Percentiles rank a stretch among this genome's conserved stretches.
phyloP scores from a whole-genome alignment of 2,797 vertebrate species.

The Lepilemur septentrionalis region DNA sequence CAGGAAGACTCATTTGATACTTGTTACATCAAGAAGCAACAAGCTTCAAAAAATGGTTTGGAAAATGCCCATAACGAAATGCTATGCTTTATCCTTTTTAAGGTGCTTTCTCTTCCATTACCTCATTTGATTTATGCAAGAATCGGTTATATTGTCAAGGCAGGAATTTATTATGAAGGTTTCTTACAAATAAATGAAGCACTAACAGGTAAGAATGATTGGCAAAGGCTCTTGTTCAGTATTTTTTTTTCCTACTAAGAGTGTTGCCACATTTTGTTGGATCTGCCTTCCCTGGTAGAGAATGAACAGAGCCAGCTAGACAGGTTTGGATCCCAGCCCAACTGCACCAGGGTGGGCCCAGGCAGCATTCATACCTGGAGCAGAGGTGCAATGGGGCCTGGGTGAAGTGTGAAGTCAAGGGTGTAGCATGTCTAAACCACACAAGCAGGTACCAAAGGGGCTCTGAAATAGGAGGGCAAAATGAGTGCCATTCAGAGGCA shows the following conservation, averaged over 20 bases:
- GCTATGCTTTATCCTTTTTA: not conserved
- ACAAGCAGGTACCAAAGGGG: not conserved
- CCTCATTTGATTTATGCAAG: conserved; percentile 54
- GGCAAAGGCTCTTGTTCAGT: not conserved
- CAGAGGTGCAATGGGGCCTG: not conserved
- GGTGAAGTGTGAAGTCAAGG: not conserved
- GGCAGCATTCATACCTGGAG: not conserved
- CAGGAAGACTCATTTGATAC: not conserved
- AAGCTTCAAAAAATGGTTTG: not conserved
- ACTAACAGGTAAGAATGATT: not conserved
- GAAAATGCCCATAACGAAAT: conserved; percentile 23
- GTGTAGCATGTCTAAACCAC: not conserved
- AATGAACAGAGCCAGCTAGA: not conserved
- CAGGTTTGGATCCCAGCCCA: not conserved
- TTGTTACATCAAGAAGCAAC: not conserved
- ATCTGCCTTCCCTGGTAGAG: not conserved
- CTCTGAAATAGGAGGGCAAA: not conserved
- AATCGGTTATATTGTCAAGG: conserved; percentile 25
- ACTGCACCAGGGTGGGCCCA: not conserved
- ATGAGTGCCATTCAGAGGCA: not conserved
- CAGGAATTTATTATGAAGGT: not conserved
- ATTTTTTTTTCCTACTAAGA: not conserved
- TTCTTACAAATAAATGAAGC: conserved; percentile 22
- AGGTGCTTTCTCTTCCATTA: conserved; percentile 12
- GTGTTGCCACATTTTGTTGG: not conserved